These are phyloP conservation scores for Hemibagrus wyckioides DNA, from an alignment of 2,113 vertebrate genomes.

Conservation along the genomic window DNA sequence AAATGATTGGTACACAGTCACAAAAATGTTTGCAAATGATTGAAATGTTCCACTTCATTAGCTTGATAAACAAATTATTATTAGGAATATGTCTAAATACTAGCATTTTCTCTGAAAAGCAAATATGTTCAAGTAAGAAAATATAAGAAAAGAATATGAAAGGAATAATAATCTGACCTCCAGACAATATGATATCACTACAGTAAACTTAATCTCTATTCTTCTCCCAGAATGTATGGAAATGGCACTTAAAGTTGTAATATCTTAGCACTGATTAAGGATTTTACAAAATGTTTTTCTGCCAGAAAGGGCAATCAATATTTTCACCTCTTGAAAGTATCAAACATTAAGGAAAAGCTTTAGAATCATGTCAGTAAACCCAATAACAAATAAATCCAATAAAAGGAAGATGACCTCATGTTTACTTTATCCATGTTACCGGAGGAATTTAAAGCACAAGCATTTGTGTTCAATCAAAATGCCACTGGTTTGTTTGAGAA, in stretches of 20 bases:
- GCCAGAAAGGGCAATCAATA: background rate
- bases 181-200: background rate
- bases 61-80: background rate
- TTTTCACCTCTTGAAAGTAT: background rate
- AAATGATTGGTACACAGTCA: background rate
- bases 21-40: background rate
- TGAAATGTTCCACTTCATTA: background rate
- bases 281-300: background rate
- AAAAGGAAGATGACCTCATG: background rate
- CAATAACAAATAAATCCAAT: background rate
- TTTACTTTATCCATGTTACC: background rate
- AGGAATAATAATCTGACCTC: background rate
- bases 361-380: background rate
- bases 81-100: background rate
- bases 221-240: background rate
- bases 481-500: background rate
- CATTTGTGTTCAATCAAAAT: background rate
- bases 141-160: background rate
- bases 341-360: background rate
- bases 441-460: background rate
- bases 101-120: background rate
- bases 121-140: background rate
- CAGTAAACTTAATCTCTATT: background rate
- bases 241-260: background rate
- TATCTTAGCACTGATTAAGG: too few relatives aligned